Conservation (phyloP, 2,888 invertebrate species). For the Nymphalis c-album region DNA sequence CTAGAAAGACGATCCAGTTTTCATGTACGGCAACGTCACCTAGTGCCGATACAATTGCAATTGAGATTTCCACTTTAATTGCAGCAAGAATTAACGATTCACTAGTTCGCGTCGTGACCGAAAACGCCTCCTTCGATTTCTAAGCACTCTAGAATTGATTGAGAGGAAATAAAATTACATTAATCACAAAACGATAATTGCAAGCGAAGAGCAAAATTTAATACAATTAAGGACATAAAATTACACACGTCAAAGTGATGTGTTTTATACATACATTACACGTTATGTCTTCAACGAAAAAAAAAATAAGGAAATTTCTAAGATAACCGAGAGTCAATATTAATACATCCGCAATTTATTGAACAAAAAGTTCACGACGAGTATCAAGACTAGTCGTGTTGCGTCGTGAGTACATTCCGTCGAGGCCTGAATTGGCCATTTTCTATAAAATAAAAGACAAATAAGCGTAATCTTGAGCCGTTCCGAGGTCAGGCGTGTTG, state of each 20-base stretch:
- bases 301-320: slow-evolving; percentile 44
- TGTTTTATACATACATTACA: slow-evolving; percentile 2
- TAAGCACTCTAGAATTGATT: slow-evolving; percentile 22
- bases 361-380: slow-evolving; percentile 52
- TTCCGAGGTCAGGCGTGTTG: slow-evolving; percentile 64
- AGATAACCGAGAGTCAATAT: slow-evolving; percentile 40
- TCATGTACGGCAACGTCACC: slow-evolving; percentile 46
- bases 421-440: slow-evolving; percentile 48
- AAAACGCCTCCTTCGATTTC: slow-evolving; percentile 33
- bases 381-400: slow-evolving; percentile 28
- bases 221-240: not conserved
- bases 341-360: slow-evolving; percentile 63
- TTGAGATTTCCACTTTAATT: slow-evolving; percentile 37
- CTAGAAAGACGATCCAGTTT: slow-evolving; percentile 2
- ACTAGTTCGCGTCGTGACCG: slow-evolving; percentile 36
- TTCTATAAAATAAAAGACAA: slow-evolving; percentile 62
- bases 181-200: not conserved
- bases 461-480: slow-evolving; percentile 56
- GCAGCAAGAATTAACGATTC: slow-evolving; percentile 35
- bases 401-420: slow-evolving; percentile 51
- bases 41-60: slow-evolving; percentile 38
- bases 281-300: slow-evolving; percentile 7
- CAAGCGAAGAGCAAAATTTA: not conserved
- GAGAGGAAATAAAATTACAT: slow-evolving; percentile 6
- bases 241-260: not conserved